Base-by-base conservation (phyloP, 2,888 invertebrate genomes). In the Ariolimax columbianus region DNA sequence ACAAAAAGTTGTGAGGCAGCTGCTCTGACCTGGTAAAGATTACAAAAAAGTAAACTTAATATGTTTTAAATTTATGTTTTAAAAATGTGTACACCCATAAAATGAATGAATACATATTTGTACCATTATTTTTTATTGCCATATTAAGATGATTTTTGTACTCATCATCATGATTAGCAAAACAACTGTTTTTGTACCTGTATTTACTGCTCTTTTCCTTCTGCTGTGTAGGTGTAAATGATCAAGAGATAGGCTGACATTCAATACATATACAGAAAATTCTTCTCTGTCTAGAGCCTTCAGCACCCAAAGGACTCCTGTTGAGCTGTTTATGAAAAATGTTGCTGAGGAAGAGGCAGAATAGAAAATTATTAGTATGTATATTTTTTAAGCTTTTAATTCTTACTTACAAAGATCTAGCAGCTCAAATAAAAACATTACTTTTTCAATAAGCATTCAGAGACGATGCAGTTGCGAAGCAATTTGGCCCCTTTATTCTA, bases 241-340 rank as follows among this genome's bases (percentile, higher is more conserved):
- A 36, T 72, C 40, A 30, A 84, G 79, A 33, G 33, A 4, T 30
- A 84, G 59, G 17, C 73, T 55, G 55, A 87, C 84, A 19, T 72
- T 73, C 38, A 88, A 63, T 17, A n/a, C 72, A 81, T 87, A 85
- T 36, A 86, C 72, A 38, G 84, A 1, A 38, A 17, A 73, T 14
- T 9, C 2, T 70, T 88, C 87, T 70, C 88, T 80, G 77, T 88
- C 86, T 36, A 87, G 83, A 26, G 73, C 23, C 7, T 33, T 19
- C 23, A 70, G 43, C 51, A 84, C 77, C 19, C n/a, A 80, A 51
- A 87, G n/a, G n/a, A 51, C 63, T 7, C 87, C 87, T 23, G 87
- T 86, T 23, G 63, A 43, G 3, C 36, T 59, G 17, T 59, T 68
- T 9, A 87, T 79, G 55, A 30, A 47, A 75, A 87, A 87, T 43